Evolutionary conservation across 1,140 invertebrate genomes (phyloP).

Genomic region (Sycophaga agraensis): DNA sequence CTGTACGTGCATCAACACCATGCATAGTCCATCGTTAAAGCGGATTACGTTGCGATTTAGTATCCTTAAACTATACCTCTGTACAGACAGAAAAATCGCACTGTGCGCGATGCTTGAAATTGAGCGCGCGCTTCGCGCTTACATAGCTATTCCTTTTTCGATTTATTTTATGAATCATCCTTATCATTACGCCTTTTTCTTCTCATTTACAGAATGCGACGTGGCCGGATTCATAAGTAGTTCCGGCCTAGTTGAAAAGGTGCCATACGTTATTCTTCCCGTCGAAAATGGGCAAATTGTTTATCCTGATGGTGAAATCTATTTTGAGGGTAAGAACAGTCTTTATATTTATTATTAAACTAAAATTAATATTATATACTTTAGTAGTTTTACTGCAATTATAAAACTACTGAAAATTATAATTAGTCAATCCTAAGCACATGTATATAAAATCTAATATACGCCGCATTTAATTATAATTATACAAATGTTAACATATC

Average conservation of each 20-base stretch:
- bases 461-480: too few species aligned
- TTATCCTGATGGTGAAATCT: conserved; percentile 81
- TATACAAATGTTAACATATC: too few species aligned
- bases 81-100: background rate
- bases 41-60: conserved; percentile 11
- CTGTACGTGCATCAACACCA: too few species aligned
- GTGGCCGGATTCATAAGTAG: conserved; percentile 77
- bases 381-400: background rate
- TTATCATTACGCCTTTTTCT: background rate
- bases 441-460: too few species aligned
- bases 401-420: too few species aligned
- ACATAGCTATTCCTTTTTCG: background rate
- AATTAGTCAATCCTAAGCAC: too few species aligned
- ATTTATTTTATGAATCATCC: background rate
- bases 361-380: too few species aligned
- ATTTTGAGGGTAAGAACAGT: conserved; percentile 66
- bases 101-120: background rate
- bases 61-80: background rate
- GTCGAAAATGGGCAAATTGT: conserved; percentile 82
- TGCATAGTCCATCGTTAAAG: conserved; percentile 9
- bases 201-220: conserved; percentile 58
- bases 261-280: conserved; percentile 83
- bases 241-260: conserved; percentile 70
- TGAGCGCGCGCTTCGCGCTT: background rate
- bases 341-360: conserved; percentile 5